phyloP scores from a whole-genome alignment of 2,113 vertebrate genomes.

The Lynx canadensis region DNA sequence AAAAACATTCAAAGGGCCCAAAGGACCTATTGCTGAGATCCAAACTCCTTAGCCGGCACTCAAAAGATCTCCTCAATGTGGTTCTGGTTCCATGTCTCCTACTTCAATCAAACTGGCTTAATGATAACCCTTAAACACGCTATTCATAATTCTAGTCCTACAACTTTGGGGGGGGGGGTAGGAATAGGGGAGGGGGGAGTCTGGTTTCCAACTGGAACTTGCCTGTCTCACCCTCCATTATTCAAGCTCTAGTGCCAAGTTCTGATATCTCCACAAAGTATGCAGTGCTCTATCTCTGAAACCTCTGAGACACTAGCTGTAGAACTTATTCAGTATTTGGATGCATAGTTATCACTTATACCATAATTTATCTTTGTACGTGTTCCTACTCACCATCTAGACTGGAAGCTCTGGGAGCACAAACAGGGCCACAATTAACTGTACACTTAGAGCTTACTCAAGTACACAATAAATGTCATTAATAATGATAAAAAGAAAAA shows the following conservation, averaged over 20 bases:
- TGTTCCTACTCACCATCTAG: background rate
- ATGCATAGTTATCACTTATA: background rate
- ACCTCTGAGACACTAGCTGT: background rate
- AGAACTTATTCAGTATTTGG: background rate
- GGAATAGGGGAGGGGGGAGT: too few species aligned
- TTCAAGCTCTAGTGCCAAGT: background rate
- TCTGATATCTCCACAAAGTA: constrained; percentile 4
- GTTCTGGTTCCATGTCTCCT: background rate
- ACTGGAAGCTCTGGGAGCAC: background rate
- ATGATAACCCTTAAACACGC: background rate
- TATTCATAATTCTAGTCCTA: background rate
- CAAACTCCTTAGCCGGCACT: background rate
- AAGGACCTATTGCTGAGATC: background rate
- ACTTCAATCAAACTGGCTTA: background rate
- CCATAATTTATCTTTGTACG: background rate
- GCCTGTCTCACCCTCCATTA: background rate
- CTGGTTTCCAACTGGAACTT: background rate
- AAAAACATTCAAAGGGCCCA: background rate
- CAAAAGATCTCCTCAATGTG: background rate
- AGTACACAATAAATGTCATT: background rate
- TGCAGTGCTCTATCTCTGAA: background rate
- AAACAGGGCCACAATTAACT: background rate
- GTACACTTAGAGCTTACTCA: background rate
- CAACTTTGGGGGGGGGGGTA: background rate
- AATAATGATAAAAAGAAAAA: background rate